Evolutionary conservation across 2,113 vertebrate genomes (phyloP).

Genomic region (Engraulis encrasicolus): DNA sequence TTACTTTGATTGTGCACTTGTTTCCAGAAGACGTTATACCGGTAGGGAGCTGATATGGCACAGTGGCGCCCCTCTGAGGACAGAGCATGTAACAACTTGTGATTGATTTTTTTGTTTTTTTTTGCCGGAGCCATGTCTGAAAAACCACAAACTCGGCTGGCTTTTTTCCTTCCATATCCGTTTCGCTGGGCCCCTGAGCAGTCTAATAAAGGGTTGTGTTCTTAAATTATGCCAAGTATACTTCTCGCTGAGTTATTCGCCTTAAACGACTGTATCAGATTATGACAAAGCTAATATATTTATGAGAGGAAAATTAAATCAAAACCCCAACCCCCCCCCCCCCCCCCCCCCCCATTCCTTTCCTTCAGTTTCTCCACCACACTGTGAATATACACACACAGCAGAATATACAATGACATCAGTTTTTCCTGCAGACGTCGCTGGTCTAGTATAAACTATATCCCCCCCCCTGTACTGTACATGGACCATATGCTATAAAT

Average conservation of each 20-base stretch:
- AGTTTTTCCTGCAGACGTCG: conserved; percentile 1
- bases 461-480: neutral
- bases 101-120: too few relatives aligned
- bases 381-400: conserved; percentile 9
- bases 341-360: neutral
- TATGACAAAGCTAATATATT: conserved; percentile 32
- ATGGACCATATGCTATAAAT: neutral
- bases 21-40: too few relatives aligned
- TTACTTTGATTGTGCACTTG: neutral
- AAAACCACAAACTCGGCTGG: neutral
- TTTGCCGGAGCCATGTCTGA: neutral
- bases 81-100: conserved; percentile 6
- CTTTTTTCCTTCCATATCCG: conserved; percentile 11
- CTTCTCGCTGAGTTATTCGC: conserved; percentile 35
- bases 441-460: neutral
- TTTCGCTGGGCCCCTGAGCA: conserved; percentile 21
- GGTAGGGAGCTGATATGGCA: conserved; percentile 13
- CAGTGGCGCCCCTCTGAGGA: conserved; percentile 17
- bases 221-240: conserved; percentile 37
- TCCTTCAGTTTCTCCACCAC: neutral
- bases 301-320: conserved; percentile 33
- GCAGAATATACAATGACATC: conserved; percentile 4
- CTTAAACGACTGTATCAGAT: conserved; percentile 36
- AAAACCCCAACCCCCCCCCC: neutral
- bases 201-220: conserved; percentile 35